Conservation (phyloP, 1,140 invertebrate species). For the Drosophila subobscura region DNA sequence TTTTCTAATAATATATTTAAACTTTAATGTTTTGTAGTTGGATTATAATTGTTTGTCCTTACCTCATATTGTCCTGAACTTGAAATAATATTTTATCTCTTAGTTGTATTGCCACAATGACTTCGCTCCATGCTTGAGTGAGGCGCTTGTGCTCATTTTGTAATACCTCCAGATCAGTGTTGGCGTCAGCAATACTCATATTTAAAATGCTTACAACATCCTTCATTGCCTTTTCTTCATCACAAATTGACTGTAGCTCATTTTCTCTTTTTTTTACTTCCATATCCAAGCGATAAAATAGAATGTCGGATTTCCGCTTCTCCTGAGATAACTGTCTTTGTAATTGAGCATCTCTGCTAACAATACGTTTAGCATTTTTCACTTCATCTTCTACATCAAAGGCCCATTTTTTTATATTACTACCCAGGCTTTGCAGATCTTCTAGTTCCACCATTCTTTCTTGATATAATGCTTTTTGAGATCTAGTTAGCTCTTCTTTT, state of each 20-base stretch:
- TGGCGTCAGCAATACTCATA: slow-evolving; percentile 85
- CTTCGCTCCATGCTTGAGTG: slow-evolving; percentile 89
- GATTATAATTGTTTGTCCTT: neutral
- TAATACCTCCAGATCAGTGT: slow-evolving; percentile 88
- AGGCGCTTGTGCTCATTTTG: slow-evolving; percentile 88
- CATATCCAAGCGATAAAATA: slow-evolving; percentile 84
- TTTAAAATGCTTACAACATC: slow-evolving; percentile 84
- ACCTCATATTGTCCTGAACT: slow-evolving; percentile 78
- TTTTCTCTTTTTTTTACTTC: slow-evolving; percentile 85
- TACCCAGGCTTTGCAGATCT: slow-evolving; percentile 80
- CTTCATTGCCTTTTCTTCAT: slow-evolving; percentile 84
- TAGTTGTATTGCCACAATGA: slow-evolving; percentile 88
- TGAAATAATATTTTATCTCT: slow-evolving; percentile 87
- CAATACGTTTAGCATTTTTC: slow-evolving; percentile 84
- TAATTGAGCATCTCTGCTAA: slow-evolving; percentile 84
- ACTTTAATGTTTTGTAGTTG: neutral
- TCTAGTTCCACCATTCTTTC: slow-evolving; percentile 83
- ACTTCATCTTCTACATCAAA: slow-evolving; percentile 84
- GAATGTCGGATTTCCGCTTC: slow-evolving; percentile 85
- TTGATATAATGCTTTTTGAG: slow-evolving; percentile 80
- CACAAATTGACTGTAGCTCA: slow-evolving; percentile 84
- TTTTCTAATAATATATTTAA: slow-evolving; percentile 79
- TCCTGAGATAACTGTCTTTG: slow-evolving; percentile 84
- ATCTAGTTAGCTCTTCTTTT: slow-evolving; percentile 74
- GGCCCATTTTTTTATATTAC: slow-evolving; percentile 85